Evolutionary conservation across 1,140 invertebrate species (phyloP).

Genomic region (Microplitis demolitor): DNA sequence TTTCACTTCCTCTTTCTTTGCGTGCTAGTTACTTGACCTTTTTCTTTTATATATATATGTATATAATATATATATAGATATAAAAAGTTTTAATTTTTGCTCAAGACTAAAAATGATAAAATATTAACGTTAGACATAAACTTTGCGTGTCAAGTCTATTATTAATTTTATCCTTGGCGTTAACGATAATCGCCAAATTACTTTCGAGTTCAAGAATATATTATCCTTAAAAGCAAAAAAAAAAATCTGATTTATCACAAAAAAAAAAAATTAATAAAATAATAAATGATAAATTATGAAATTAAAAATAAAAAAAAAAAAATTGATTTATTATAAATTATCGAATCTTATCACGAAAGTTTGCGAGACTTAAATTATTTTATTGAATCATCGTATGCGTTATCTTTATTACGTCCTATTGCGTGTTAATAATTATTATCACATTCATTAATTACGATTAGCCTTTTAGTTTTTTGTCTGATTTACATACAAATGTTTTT

Average conservation of each 20-base stretch:
- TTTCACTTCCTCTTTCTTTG: not conserved
- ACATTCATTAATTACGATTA: constrained; percentile 7
- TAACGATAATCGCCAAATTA: constrained; percentile 54
- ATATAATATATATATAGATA: too few species aligned
- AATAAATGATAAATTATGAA: not conserved
- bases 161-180: constrained; percentile 47
- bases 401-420: not conserved
- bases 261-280: constrained; percentile 2
- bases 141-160: constrained; percentile 54
- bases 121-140: constrained; percentile 17
- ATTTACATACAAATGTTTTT: constrained; percentile 4
- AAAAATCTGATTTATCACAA: not conserved
- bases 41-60: not conserved
- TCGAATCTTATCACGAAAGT: constrained; percentile 25
- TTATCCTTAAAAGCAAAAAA: not conserved
- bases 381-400: not conserved
- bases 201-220: not conserved
- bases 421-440: not conserved
- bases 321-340: constrained; percentile 21
- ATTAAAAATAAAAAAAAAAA: constrained; percentile 6
- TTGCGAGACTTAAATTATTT: constrained; percentile 1
- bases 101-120: constrained; percentile 3
- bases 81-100: not conserved
- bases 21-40: constrained; percentile 5
- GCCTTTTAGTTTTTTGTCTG: not conserved